Percentiles rank a stretch among this genome's conserved stretches.
Conservation (phyloP, 2,113 vertebrate species). For the Pardalotus punctatus region DNA sequence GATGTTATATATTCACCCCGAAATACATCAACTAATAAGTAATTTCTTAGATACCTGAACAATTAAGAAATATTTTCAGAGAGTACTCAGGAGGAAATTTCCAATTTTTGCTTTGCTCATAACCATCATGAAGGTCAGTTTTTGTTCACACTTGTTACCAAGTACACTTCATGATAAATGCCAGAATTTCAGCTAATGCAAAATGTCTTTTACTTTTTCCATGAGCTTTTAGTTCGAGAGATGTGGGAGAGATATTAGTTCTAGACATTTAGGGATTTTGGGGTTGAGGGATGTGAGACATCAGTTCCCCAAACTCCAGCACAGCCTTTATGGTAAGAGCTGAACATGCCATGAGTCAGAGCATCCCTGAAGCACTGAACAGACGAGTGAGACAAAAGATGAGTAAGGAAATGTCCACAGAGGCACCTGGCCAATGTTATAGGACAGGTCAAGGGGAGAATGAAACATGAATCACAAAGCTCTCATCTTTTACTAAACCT, state of each 20-base stretch:
- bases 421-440: background rate
- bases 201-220: background rate
- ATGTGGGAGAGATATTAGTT: background rate
- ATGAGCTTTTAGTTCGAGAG: fast-evolving
- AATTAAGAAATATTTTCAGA: background rate
- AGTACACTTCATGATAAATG: background rate
- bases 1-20: background rate
- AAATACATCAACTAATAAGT: background rate
- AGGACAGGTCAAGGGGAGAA: background rate
- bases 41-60: background rate
- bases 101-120: background rate
- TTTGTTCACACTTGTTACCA: background rate
- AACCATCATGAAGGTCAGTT: background rate
- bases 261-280: background rate
- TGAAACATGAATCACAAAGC: background rate
- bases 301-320: background rate
- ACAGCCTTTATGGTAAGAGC: background rate
- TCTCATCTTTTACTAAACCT: background rate
- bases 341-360: background rate
- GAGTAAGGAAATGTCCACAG: background rate
- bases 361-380: background rate
- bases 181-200: background rate
- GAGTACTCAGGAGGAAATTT: background rate
- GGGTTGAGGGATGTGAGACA: background rate
- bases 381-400: background rate